Percentiles rank a stretch among this genome's conserved stretches.
These are phyloP conservation scores for Rhinophrynus dorsalis DNA, from an alignment of 2,797 vertebrate genomes.

Conservation along the genomic window DNA sequence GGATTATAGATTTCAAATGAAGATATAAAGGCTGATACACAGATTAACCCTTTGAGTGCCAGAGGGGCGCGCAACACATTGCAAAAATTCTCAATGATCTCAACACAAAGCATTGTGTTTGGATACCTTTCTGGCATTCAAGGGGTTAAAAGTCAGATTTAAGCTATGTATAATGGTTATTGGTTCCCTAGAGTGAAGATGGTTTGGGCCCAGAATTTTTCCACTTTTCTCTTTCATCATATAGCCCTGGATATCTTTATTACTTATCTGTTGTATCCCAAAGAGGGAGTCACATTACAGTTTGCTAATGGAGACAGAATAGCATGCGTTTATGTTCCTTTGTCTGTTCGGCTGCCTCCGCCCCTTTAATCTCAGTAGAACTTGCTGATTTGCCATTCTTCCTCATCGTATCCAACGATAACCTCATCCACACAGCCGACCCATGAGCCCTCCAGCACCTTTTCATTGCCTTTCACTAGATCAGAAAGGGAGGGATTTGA, in stretches of 20 bases:
- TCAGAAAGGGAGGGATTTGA: too few species aligned
- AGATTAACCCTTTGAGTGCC: too few species aligned
- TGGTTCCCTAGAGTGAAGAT: not conserved
- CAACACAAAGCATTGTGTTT: too few species aligned
- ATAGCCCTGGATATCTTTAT: not conserved
- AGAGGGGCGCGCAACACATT: too few species aligned
- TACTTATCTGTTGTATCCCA: not conserved
- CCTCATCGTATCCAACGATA: not conserved
- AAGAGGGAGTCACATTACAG: conserved; percentile 1
- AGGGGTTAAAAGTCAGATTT: not conserved
- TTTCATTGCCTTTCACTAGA: not conserved
- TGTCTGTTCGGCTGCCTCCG: not conserved
- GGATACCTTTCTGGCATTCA: too few species aligned
- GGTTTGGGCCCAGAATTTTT: not conserved
- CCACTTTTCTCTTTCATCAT: not conserved
- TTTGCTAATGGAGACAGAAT: not conserved
- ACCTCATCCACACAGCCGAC: not conserved
- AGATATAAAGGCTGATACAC: too few species aligned
- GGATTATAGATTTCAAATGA: too few species aligned
- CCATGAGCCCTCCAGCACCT: not conserved
- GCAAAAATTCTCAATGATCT: too few species aligned
- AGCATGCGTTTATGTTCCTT: conserved; percentile 12
- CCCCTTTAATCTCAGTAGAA: not conserved
- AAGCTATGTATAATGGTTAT: not conserved
- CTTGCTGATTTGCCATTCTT: conserved; percentile 4